Evolutionary conservation across 2,797 vertebrate genomes (phyloP).

Genomic region (Glossophaga mutica): DNA sequence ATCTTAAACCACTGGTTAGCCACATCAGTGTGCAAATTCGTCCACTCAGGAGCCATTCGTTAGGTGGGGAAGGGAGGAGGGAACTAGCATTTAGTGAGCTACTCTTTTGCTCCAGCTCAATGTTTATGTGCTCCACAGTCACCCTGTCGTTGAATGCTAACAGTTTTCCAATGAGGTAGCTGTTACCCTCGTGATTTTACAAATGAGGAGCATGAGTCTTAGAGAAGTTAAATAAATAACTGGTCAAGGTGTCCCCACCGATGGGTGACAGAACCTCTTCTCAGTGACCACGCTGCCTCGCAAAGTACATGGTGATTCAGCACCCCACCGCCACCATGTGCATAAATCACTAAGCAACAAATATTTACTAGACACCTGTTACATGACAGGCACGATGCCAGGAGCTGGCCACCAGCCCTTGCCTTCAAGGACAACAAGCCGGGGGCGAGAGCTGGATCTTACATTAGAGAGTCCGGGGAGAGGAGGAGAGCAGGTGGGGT

Average conservation of each 20-base stretch:
- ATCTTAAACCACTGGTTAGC: neutral
- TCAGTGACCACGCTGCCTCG: neutral
- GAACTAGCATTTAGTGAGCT: neutral
- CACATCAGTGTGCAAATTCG: neutral
- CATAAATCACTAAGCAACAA: slow-evolving; percentile 32
- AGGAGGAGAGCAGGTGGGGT: neutral
- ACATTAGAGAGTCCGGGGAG: neutral
- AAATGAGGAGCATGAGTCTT: neutral
- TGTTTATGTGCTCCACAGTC: neutral
- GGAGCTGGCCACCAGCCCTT: neutral
- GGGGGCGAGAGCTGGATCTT: neutral
- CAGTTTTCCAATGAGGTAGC: neutral
- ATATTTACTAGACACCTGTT: slow-evolving; percentile 38
- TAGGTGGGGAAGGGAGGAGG: neutral
- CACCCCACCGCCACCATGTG: neutral
- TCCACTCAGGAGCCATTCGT: neutral
- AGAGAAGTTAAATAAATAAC: slow-evolving; percentile 29
- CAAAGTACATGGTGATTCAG: neutral
- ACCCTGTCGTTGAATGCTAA: neutral
- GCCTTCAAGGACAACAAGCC: slow-evolving; percentile 34
- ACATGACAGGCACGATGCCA: neutral
- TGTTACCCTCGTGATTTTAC: slow-evolving; percentile 13
- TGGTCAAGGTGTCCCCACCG: neutral
- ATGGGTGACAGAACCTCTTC: neutral
- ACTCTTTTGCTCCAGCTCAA: neutral